Conservation (phyloP, 2,797 vertebrate genomes). For the Cheracebus regulus region DNA sequence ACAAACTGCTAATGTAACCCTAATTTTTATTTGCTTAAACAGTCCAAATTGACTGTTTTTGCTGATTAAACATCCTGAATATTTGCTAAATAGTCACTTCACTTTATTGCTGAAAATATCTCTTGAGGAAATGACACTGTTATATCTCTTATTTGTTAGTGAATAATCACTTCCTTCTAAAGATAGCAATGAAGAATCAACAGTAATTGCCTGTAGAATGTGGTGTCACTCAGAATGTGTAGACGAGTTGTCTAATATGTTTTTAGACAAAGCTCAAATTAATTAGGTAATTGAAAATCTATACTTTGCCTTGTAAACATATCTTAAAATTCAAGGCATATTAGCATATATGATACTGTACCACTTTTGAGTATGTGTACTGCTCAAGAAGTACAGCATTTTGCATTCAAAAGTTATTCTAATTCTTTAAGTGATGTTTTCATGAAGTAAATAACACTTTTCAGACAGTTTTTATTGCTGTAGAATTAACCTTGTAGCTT, state of each 20-base stretch:
- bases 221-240: slow-evolving; percentile 55
- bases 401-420: not conserved
- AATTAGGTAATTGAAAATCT: slow-evolving; percentile 69
- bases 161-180: slow-evolving; percentile 64
- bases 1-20: not conserved
- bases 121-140: slow-evolving; percentile 47
- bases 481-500: slow-evolving; percentile 42
- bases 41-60: slow-evolving; percentile 46
- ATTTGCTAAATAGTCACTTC: slow-evolving; percentile 65
- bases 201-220: slow-evolving; percentile 60
- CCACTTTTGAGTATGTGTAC: not conserved
- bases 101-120: slow-evolving; percentile 46
- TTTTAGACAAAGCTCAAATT: slow-evolving; percentile 63
- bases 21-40: slow-evolving; percentile 39
- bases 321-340: slow-evolving; percentile 53
- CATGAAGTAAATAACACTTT: slow-evolving; percentile 32
- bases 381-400: not conserved
- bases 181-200: slow-evolving; percentile 62
- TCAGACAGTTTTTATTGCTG: slow-evolving; percentile 31
- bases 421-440: slow-evolving; percentile 54
- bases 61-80: slow-evolving; percentile 54
- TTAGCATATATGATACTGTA: slow-evolving; percentile 12
- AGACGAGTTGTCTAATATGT: slow-evolving; percentile 53
- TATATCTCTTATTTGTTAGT: slow-evolving; percentile 57
- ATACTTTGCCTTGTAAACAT: slow-evolving; percentile 58